These are phyloP conservation scores for Chiroxiphia lanceolata DNA, from an alignment of 2,797 vertebrate species.

Conservation along the genomic window DNA sequence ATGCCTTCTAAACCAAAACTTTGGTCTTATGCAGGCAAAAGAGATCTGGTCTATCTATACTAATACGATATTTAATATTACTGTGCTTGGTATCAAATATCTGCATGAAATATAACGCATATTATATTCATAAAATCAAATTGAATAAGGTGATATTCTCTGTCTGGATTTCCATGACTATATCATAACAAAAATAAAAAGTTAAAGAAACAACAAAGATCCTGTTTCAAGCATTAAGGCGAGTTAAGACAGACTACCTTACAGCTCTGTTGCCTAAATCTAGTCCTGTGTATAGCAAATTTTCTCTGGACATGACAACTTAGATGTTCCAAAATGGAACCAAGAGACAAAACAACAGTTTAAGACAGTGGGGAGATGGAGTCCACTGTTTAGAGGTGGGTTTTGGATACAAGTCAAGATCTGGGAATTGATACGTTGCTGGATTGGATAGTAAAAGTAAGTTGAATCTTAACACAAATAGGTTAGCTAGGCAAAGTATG, in stretches of 20 bases:
- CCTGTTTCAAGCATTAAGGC: not conserved
- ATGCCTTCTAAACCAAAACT: not conserved
- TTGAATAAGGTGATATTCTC: not conserved
- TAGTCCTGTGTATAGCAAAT: not conserved
- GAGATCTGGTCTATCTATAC: not conserved
- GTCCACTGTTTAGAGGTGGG: accelerated
- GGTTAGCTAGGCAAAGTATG: conserved; percentile 16
- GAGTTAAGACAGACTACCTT: not conserved
- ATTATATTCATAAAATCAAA: not conserved
- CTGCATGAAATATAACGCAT: not conserved
- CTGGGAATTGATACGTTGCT: not conserved
- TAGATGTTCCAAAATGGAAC: not conserved
- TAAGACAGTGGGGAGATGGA: not conserved
- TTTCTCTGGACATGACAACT: not conserved
- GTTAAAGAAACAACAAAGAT: not conserved
- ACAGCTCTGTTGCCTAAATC: not conserved
- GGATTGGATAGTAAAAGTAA: conserved; percentile 16
- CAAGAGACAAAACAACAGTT: not conserved
- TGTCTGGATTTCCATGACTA: not conserved
- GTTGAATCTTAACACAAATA: conserved; percentile 20
- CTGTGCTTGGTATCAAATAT: not conserved
- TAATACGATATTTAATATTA: not conserved
- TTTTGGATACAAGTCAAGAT: not conserved
- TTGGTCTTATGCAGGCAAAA: not conserved
- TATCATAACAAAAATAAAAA: not conserved